Conservation (phyloP, 2,797 vertebrate genomes). For the Bradypodion pumilum region DNA sequence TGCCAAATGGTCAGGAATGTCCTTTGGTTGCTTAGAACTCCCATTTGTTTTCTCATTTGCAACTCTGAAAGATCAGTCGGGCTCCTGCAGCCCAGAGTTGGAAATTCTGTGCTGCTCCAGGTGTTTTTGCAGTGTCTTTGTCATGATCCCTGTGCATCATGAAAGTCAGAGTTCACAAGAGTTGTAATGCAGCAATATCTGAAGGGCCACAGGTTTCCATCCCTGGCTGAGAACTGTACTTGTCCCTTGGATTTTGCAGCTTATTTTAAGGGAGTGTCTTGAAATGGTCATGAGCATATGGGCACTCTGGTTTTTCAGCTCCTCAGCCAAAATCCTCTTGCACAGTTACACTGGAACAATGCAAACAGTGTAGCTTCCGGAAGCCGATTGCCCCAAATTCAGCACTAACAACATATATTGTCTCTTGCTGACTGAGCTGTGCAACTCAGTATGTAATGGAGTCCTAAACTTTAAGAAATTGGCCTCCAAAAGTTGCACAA, state of each 20-base stretch:
- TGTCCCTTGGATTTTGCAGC: neutral
- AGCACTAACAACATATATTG: no score
- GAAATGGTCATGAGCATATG: neutral
- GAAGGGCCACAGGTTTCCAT: neutral
- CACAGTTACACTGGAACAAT: no score
- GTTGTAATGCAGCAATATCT: neutral
- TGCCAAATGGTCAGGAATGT: neutral
- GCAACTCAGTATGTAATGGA: no score
- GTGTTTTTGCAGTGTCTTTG: neutral
- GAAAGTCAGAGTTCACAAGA: neutral
- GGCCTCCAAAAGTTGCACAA: no score
- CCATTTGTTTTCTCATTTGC: neutral
- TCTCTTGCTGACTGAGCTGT: no score
- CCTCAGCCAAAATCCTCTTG: no score
- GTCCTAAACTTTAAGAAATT: no score
- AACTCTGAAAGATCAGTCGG: neutral
- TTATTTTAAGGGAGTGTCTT: neutral
- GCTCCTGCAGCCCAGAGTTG: neutral
- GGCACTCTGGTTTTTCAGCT: neutral
- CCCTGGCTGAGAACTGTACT: neutral
- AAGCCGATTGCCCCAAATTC: no score
- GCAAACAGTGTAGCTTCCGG: no score
- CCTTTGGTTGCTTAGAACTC: neutral
- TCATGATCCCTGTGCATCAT: neutral
- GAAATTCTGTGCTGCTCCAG: neutral